Conservation (phyloP, 2,113 vertebrate species). For the Hemicordylus capensis region DNA sequence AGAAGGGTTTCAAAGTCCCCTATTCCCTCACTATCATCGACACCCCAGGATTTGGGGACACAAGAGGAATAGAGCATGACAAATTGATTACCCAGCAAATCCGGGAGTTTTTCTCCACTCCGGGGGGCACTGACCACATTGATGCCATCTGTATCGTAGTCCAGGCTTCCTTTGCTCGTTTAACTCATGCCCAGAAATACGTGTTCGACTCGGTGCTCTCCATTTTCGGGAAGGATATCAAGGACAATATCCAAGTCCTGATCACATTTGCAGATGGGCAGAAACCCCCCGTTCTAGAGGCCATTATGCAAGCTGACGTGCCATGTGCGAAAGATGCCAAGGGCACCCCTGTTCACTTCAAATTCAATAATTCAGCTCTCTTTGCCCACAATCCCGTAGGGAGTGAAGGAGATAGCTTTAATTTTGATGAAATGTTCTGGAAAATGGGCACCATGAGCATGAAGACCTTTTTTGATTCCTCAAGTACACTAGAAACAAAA, state of each 20-base stretch:
- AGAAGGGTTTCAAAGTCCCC: constrained; percentile 35
- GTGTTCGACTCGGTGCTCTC: constrained; percentile 45
- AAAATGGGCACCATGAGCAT: constrained; percentile 28
- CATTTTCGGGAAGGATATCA: constrained; percentile 37
- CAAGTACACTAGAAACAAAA: neutral
- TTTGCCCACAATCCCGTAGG: neutral
- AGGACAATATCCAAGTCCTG: constrained; percentile 36
- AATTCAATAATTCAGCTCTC: constrained; percentile 38
- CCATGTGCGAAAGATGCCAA: constrained; percentile 12
- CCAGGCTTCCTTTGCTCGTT: constrained; percentile 42
- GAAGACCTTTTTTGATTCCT: constrained; percentile 17
- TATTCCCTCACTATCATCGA: constrained; percentile 67
- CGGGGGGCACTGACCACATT: constrained; percentile 19
- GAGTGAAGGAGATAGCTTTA: neutral
- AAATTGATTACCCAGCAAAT: constrained; percentile 37
- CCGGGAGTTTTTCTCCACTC: constrained; percentile 28
- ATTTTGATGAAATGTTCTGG: constrained; percentile 37
- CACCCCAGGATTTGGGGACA: constrained; percentile 72
- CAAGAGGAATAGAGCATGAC: constrained; percentile 52
- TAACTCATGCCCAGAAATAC: constrained; percentile 27
- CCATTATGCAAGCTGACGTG: constrained; percentile 14
- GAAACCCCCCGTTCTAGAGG: constrained; percentile 13
- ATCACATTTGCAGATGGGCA: constrained; percentile 46
- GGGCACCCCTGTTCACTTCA: constrained; percentile 32
- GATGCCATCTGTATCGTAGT: constrained; percentile 63